Percentiles rank a stretch among this genome's conserved stretches.
These are phyloP conservation scores for Mystacides longicornis DNA, from an alignment of 2,888 invertebrate genomes.

Conservation along the genomic window DNA sequence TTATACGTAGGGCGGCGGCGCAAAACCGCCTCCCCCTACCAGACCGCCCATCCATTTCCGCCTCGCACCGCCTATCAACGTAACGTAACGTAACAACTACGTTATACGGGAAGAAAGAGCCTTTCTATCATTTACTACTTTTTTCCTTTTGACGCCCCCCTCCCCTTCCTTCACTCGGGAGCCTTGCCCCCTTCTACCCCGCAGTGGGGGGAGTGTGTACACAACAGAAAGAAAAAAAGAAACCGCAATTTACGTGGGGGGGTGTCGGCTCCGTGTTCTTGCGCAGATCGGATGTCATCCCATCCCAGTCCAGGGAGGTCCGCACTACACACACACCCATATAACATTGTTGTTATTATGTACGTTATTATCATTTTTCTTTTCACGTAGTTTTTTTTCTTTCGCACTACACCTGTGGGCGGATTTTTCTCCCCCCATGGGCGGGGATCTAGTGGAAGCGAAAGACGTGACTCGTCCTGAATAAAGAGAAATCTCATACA, in stretches of 20 bases:
- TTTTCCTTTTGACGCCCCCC: slow-evolving; percentile 31
- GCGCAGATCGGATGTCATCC: slow-evolving; percentile 23
- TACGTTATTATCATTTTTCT: slow-evolving; percentile 11
- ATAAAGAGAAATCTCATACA: too few species aligned
- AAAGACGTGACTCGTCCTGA: too few species aligned
- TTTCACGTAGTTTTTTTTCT: slow-evolving; percentile 6
- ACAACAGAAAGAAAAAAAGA: slow-evolving; percentile 39
- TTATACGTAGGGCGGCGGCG: slow-evolving; percentile 32
- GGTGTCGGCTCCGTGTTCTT: slow-evolving; percentile 14
- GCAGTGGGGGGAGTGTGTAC: slow-evolving; percentile 34
- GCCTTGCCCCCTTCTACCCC: slow-evolving; percentile 39
- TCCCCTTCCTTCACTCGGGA: too few species aligned
- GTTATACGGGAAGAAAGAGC: slow-evolving; percentile 44
- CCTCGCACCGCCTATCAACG: slow-evolving; percentile 42
- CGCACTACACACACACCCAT: neutral
- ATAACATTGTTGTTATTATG: neutral
- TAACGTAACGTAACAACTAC: slow-evolving; percentile 29
- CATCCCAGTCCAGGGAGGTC: slow-evolving; percentile 19
- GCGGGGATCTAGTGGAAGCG: too few species aligned
- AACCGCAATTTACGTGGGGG: slow-evolving; percentile 22
- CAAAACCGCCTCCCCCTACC: slow-evolving; percentile 38
- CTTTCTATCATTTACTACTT: slow-evolving; percentile 28
- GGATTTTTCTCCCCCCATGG: neutral
- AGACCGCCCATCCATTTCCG: slow-evolving; percentile 24
- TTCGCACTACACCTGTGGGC: slow-evolving; percentile 15